phyloP scores from a whole-genome alignment of 1,140 invertebrate species.

The Lutraria rhynchaena region DNA sequence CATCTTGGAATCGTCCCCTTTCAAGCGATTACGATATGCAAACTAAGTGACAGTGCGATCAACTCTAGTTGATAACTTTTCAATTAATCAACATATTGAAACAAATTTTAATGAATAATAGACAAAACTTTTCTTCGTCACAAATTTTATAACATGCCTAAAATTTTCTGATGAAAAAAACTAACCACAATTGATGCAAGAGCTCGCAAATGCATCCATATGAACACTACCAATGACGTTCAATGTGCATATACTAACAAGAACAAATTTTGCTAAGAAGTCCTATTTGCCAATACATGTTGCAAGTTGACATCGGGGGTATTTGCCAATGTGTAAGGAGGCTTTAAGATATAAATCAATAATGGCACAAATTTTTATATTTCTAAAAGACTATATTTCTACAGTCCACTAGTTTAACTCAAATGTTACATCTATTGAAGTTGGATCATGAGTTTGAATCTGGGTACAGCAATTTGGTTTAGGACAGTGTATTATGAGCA shows the following conservation, averaged over 20 bases:
- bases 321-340: constrained; percentile 17
- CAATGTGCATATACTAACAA: constrained; percentile 45
- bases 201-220: too few relatives aligned
- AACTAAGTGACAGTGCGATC: constrained; percentile 23
- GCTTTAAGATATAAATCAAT: background rate
- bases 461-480: too few relatives aligned
- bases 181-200: constrained; percentile 43
- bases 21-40: constrained; percentile 33
- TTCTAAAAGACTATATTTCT: too few relatives aligned
- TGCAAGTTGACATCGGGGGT: too few relatives aligned
- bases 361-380: too few relatives aligned
- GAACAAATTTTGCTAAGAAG: constrained; percentile 45
- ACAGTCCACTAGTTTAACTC: too few relatives aligned
- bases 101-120: constrained; percentile 45
- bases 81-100: constrained; percentile 43
- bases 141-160: constrained; percentile 45
- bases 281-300: constrained; percentile 29
- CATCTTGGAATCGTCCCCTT: constrained; percentile 16
- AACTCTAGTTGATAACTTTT: constrained; percentile 43
- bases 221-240: constrained; percentile 43
- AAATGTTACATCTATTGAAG: too few relatives aligned
- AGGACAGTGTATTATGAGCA: too few relatives aligned
- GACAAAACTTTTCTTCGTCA: constrained; percentile 47
- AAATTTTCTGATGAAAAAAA: constrained; percentile 42
- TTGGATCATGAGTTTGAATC: too few relatives aligned